Conservation (phyloP, 1,140 invertebrate genomes). For the Panonychus citri region DNA sequence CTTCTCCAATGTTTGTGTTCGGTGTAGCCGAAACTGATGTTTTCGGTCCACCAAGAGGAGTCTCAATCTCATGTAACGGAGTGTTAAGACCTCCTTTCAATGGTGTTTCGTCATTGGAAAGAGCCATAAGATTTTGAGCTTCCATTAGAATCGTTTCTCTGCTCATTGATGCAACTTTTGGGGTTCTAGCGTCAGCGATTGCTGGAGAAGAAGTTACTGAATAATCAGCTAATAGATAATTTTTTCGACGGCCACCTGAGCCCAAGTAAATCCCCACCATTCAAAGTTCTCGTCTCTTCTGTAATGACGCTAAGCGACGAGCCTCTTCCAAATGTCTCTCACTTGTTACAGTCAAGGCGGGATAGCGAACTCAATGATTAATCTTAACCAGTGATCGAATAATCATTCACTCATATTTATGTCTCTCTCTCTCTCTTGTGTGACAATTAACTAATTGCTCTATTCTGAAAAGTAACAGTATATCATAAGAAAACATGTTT, state of each 20-base stretch:
- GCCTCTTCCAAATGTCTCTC: conserved; percentile 98
- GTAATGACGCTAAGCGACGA: conserved; percentile 72
- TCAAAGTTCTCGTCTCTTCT: conserved; percentile 81
- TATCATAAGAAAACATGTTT: no score
- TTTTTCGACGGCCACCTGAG: conserved; percentile 36
- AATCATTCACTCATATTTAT: no score
- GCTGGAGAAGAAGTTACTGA: conserved; percentile 42
- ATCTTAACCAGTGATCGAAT: no score
- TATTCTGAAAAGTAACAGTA: no score
- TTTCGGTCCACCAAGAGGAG: conserved; percentile 32
- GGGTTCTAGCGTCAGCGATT: conserved; percentile 40
- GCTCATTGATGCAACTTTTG: conserved; percentile 48
- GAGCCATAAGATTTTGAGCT: conserved; percentile 92
- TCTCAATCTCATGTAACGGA: conserved; percentile 65
- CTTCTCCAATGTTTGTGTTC: no score
- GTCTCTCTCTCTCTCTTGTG: no score
- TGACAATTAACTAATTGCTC: no score
- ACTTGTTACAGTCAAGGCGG: no score
- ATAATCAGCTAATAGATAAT: conserved; percentile 72
- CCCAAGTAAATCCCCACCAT: conserved; percentile 81
- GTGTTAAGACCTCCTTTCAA: conserved; percentile 86
- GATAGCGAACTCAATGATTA: no score
- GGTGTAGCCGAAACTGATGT: conserved; percentile 46
- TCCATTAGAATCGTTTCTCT: conserved; percentile 45
- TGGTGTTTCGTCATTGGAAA: conserved; percentile 90